A percentile compares a stretch with the other conserved stretches of the same genome.
Conservation (phyloP, 2,888 invertebrate genomes). For the Zygothrica quintamaculata region DNA sequence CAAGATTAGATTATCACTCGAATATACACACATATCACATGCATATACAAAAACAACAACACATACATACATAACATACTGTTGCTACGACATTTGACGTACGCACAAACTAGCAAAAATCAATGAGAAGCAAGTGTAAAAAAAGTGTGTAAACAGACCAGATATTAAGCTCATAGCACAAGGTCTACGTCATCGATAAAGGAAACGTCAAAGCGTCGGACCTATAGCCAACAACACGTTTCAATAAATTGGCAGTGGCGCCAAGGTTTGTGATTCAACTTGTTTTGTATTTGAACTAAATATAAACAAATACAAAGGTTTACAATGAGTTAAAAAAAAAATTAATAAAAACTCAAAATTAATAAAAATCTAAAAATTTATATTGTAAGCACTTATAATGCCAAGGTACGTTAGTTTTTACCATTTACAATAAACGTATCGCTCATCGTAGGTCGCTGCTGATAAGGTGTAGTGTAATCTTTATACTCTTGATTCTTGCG, state of each 20-base stretch:
- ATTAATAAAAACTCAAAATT: no score
- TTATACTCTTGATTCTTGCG: constrained; percentile 30
- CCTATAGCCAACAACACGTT: constrained; percentile 15
- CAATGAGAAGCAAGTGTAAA: constrained; percentile 66
- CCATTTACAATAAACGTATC: no score
- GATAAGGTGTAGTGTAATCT: constrained; percentile 55
- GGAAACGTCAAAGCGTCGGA: constrained; percentile 30
- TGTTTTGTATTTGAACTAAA: not conserved
- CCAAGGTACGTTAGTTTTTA: no score
- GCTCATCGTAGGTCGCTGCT: constrained; percentile 13
- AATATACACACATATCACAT: constrained; percentile 13
- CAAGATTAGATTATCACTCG: constrained; percentile 62
- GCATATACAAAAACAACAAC: constrained; percentile 14
- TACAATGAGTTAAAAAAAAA: no score
- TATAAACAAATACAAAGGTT: not conserved
- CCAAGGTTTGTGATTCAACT: constrained; percentile 32
- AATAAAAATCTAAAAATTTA: no score
- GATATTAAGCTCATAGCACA: constrained; percentile 38
- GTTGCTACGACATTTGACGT: constrained; percentile 41
- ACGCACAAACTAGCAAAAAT: constrained; percentile 64
- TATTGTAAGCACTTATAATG: no score
- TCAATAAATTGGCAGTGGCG: constrained; percentile 4
- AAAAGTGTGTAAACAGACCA: constrained; percentile 63
- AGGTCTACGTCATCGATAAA: constrained; percentile 56
- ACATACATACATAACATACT: no score